Percentiles rank a stretch among this genome's conserved stretches.
Evolutionary conservation across 1,140 invertebrate genomes (phyloP).

Genomic region (Solenopsis fugax): DNA sequence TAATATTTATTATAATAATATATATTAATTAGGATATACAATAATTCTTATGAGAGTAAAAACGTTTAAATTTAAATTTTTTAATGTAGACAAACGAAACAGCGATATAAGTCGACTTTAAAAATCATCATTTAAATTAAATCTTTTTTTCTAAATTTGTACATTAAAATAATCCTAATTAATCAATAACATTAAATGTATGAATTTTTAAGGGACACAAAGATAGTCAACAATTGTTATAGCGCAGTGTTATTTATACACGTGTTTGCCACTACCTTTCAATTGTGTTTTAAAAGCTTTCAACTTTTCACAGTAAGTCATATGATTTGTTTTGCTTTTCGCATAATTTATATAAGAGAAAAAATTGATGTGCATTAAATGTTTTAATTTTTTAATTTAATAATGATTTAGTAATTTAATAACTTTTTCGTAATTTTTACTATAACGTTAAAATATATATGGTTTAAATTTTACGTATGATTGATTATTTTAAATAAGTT

Average conservation of each 20-base stretch:
- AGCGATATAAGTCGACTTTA: neutral
- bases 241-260: constrained; percentile 62
- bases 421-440: no score
- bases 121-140: neutral
- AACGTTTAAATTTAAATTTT: neutral
- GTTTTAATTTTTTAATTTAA: neutral
- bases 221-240: constrained; percentile 11
- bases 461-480: no score
- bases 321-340: neutral
- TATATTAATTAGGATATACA: no score
- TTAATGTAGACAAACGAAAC: neutral
- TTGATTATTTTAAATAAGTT: no score
- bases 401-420: no score
- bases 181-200: no score
- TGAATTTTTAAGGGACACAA: no score
- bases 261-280: constrained; percentile 40
- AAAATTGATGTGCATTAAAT: neutral
- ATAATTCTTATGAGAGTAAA: no score
- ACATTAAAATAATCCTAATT: neutral
- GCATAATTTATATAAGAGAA: neutral
- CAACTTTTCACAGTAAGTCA: constrained; percentile 48
- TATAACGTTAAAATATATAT: no score
- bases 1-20: no score
- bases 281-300: constrained; percentile 67
- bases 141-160: neutral